A percentile compares a stretch with the other conserved stretches of the same genome.
Evolutionary conservation across 2,113 vertebrate genomes (phyloP).

Genomic region (Caranx ignobilis): DNA sequence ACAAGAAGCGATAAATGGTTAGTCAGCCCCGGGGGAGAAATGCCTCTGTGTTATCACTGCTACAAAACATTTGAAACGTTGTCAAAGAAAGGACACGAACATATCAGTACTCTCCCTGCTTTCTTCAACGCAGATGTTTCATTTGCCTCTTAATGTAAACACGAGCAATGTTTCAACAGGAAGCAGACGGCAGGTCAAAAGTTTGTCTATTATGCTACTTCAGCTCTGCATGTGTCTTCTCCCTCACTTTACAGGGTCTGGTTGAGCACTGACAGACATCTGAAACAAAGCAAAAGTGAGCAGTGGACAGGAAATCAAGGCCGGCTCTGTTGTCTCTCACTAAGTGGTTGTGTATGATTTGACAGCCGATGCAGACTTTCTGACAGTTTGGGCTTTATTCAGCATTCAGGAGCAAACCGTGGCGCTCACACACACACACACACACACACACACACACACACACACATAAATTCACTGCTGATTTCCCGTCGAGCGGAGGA

Average conservation of each 20-base stretch:
- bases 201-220: background rate
- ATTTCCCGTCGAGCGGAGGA: slow-evolving; percentile 32
- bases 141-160: background rate
- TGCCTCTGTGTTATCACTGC: background rate
- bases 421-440: background rate
- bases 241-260: background rate
- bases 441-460: background rate
- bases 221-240: background rate
- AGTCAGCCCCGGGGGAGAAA: background rate
- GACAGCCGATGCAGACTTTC: slow-evolving; percentile 34
- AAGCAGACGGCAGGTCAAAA: background rate
- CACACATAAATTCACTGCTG: slow-evolving; percentile 11
- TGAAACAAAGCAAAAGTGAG: slow-evolving; percentile 26
- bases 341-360: slow-evolving; percentile 29
- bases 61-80: background rate
- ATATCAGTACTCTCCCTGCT: background rate
- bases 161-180: background rate
- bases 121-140: background rate
- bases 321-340: slow-evolving; percentile 7
- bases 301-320: slow-evolving; percentile 14
- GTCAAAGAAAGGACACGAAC: background rate
- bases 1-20: background rate
- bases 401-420: slow-evolving; percentile 15
- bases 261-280: slow-evolving; percentile 33
- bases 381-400: slow-evolving; percentile 27